Evolutionary conservation across 2,797 vertebrate species (phyloP), one percentile per base, ranked within the genome.

Genomic region (Acomys russatus): DNA sequence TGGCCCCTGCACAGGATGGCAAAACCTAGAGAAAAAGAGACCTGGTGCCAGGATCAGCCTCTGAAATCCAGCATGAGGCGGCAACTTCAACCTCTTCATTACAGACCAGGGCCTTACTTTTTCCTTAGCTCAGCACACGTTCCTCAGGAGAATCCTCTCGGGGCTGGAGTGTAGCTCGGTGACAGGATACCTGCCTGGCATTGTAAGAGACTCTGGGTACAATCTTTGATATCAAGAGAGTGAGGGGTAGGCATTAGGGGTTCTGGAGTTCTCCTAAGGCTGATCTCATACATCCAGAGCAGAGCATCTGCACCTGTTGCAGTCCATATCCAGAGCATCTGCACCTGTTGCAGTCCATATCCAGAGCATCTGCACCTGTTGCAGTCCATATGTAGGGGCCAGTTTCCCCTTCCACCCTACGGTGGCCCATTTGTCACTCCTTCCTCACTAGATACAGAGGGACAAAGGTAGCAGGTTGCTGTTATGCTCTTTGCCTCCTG

Each of bases 361-460:
- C 12, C 51, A 91, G 88, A 56, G 15, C 28, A 30, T 2, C 70
- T 28, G 8, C 30, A 30, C 12, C 80, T n/a, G 23, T 6, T 25
- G 22, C 18, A 33, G 14, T 66, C 70, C 4, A 3, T 92, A 96
- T 92, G 51, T 61, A 68, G 87, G 30, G 12, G 95, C 98, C 97
- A 90, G 88, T 54, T 14, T 51, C 25, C 64, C 15, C 74, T 17
- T 12, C 30, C 3, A 9, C 9, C 61, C 54, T 38, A 7, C 18
- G 4, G 2, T n/a, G 2, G 15, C 38, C 63, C 49, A 12, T 14
- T 11, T 22, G 2, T 22, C 70, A 35, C 38, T 3, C 14, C 25
- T 35, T 63, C 17, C 4, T 64, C 78, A 63, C 74, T 22, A 9
- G 9, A 38, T 25, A 9, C 3, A 49, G 68, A 49, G 17, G 44